Evolutionary conservation across 2,113 vertebrate species (phyloP), one percentile per base, ranked within the genome.

Genomic region (Aleadryas rufinucha): DNA sequence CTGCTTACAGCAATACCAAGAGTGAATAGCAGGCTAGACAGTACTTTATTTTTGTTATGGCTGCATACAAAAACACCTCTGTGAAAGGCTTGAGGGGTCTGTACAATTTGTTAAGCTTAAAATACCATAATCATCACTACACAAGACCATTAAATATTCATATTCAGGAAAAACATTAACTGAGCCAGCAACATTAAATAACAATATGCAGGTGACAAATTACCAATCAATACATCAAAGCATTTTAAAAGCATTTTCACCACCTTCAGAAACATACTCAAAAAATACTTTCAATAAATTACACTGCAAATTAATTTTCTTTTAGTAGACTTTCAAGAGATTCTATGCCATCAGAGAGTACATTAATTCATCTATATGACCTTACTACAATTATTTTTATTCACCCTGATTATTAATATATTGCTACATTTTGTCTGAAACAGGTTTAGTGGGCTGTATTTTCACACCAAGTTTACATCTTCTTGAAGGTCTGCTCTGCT

Each of bases 191-290:
- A 78, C 49, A 93, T 95, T 94, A 97, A 97, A 96, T 94, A 97
- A 95, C 90, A 70, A 93, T 84, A 69, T 74, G 57, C 47, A 87
- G 69, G 84, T 95, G 94, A 96, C 64, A 95, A 96, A 96, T 93
- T 89, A 94, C 50, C 60, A 95, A 92, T 89, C 93, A 94, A 93
- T 95, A 92, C 65, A 96, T 95, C 94, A 96, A 84, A 92, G 91
- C 65, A 84, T 87, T 95, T 94, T 86, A 87, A 95, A 96, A 95
- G 69, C 81, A 92, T 47, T 96, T 95, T 94, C 41, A 90, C 52
- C 41, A 92, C 52, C 56, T 92, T 88, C 37, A 88, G 84, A 71
- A 97, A 81, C 42, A 84, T 18, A 33, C 21, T 93, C 59, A 87
- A 92, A 93, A 94, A 78, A 81, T 81, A 78, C 71, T 86, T 92